Evolutionary conservation across 2,113 vertebrate species (phyloP).

Genomic region (Lipotes vexillifer): DNA sequence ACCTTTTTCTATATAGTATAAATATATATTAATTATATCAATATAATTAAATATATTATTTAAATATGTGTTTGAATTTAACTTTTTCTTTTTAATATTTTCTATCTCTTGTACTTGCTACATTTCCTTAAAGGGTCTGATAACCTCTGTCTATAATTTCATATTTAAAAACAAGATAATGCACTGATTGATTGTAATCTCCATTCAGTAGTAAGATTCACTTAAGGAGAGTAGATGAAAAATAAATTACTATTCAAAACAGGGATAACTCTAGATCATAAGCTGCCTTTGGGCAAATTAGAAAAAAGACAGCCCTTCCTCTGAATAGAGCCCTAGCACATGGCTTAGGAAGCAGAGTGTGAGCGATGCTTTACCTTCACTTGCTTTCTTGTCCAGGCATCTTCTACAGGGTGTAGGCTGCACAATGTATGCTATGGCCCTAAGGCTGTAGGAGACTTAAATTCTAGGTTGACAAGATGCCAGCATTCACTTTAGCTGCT

Average conservation of each 20-base stretch:
- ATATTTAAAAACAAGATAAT: background rate
- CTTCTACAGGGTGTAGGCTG: background rate
- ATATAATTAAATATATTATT: background rate
- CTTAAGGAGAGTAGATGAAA: background rate
- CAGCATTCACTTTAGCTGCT: background rate
- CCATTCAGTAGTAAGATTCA: background rate
- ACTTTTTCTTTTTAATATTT: background rate
- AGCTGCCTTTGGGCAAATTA: background rate
- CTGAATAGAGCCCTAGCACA: background rate
- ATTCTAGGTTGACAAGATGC: background rate
- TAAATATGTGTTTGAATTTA: background rate
- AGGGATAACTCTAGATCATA: background rate
- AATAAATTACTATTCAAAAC: background rate
- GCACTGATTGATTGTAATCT: background rate
- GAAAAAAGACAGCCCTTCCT: background rate
- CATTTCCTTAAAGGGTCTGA: background rate
- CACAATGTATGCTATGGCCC: fast-evolving
- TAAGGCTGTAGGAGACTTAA: background rate
- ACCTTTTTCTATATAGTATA: background rate
- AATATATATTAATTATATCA: background rate
- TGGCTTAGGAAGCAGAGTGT: background rate
- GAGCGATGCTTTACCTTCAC: background rate
- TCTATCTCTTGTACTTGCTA: background rate
- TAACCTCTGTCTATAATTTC: background rate
- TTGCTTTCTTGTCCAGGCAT: background rate